Evolutionary conservation across 92 coral and sea anemone species (phyloP).

Genomic region (Metridium senile): DNA sequence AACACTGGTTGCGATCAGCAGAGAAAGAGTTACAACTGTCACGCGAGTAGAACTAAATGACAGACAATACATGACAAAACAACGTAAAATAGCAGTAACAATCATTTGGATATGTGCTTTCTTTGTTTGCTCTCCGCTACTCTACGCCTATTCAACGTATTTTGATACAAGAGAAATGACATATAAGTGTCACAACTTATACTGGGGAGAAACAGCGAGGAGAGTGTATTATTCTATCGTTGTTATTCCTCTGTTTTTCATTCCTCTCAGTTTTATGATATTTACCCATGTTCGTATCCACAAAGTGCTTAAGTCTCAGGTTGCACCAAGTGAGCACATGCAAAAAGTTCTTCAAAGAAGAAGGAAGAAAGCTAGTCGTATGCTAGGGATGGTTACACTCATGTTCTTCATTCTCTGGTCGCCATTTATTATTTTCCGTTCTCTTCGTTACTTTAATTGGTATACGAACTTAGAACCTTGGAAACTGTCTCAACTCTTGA

Average conservation of each 20-base stretch:
- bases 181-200: conserved; percentile 43
- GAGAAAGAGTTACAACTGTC: conserved; percentile 57
- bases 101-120: conserved; percentile 56
- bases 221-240: conserved; percentile 69
- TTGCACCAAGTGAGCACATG: conserved; percentile 64
- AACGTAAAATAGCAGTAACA: conserved; percentile 32
- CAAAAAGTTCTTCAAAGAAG: conserved; percentile 44
- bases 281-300: conserved; percentile 66
- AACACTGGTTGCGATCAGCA: conserved; percentile 79
- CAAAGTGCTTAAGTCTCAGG: conserved; percentile 60
- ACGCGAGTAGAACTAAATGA: conserved; percentile 52
- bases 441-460: conserved; percentile 68
- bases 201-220: conserved; percentile 62
- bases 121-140: conserved; percentile 66
- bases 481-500: conserved; percentile 65
- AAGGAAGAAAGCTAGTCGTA: conserved; percentile 69
- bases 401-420: conserved; percentile 64
- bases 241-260: conserved; percentile 47
- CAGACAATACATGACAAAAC: conserved; percentile 44
- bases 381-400: conserved; percentile 52
- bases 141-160: conserved; percentile 54
- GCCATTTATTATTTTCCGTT: conserved; percentile 64
- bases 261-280: conserved; percentile 62
- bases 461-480: conserved; percentile 58
- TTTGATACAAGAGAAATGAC: conserved; percentile 3